Evolutionary conservation across 2,888 invertebrate species (phyloP), one percentile per base, ranked within the genome.

Genomic region (Steinernema scapterisci): DNA sequence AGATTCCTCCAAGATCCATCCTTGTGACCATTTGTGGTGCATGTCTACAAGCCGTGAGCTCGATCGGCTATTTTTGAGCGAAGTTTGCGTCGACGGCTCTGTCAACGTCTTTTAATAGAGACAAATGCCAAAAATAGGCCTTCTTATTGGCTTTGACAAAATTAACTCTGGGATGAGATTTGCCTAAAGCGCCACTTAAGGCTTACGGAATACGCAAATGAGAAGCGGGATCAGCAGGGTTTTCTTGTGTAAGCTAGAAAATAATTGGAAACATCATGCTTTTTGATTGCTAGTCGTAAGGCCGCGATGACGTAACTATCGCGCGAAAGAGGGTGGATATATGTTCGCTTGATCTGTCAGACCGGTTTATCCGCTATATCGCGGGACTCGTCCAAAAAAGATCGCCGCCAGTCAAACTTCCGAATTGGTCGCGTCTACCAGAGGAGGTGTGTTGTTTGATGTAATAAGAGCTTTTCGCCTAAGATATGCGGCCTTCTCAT

Each of bases 361-460:
- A 63, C 63, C 63, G 63, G 63, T 63, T 63, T 63, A 63, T 63
- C 63, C 63, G 63, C 63, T 63, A 31, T 63, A 63, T 63, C 63
- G 63, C 63, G 63, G 63, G 63, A 63, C 63, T 63, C 63, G 63
- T 63, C 63, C 63, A 63, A 63, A 63, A 63, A 63, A 63, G 63
- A 63, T 63, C 63, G 63, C 38, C 63, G 63, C 63, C 63, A 63
- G 63, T 63, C 63, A 63, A 63, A 63, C 63, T 63, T 63, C 63
- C 63, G 63, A 63, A 63, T 63, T 63, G 63, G 63, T 63, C 31
- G 63, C 31, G 63, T 63, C 63, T 63, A 31, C 63, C 27, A 63
- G 27, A 25, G 25, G 63, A 63, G 31, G 63, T 63, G 23, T 63
- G 63, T 63, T 63, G 63, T 63, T 63, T 63, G 63, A 31, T 63